These are phyloP conservation scores for Folsomia candida DNA, from an alignment of 2,888 invertebrate species.

Conservation along the genomic window DNA sequence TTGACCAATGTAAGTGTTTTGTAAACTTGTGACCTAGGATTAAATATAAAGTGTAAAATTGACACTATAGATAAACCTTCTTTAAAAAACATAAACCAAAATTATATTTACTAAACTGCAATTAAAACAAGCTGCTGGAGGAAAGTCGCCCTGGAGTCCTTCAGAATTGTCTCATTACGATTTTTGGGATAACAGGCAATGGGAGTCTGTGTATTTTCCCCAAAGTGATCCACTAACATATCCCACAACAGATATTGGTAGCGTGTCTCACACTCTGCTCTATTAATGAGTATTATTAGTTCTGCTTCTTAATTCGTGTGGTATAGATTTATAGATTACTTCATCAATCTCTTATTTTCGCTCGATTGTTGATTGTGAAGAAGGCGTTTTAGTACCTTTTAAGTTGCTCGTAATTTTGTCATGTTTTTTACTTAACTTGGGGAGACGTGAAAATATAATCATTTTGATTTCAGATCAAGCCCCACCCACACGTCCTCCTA, in stretches of 20 bases:
- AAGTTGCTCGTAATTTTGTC: neutral
- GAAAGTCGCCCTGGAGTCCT: constrained; percentile 41
- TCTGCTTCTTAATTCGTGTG: neutral
- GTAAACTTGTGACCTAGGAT: neutral
- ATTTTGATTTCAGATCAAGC: constrained; percentile 52
- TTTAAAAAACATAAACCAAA: constrained; percentile 2
- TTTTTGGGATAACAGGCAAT: constrained; percentile 45
- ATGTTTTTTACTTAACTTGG: constrained; percentile 1
- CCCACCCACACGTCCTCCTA: constrained; percentile 57
- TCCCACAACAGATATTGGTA: constrained; percentile 46
- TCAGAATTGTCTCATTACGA: constrained; percentile 48
- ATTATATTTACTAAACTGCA: neutral
- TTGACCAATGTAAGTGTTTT: constrained; percentile 71
- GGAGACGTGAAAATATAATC: neutral
- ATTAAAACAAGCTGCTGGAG: constrained; percentile 39
- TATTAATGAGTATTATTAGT: neutral
- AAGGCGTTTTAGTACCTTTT: too few relatives aligned
- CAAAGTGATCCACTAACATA: constrained; percentile 46
- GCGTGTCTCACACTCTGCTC: neutral
- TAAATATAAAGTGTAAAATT: neutral
- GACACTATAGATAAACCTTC: neutral
- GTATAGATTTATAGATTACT: constrained; percentile 3
- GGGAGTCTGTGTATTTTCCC: constrained; percentile 44
- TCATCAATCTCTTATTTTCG: neutral
- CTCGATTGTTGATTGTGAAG: neutral